Conservation (phyloP, 2,888 invertebrate genomes). For the Synergus japonicus region DNA sequence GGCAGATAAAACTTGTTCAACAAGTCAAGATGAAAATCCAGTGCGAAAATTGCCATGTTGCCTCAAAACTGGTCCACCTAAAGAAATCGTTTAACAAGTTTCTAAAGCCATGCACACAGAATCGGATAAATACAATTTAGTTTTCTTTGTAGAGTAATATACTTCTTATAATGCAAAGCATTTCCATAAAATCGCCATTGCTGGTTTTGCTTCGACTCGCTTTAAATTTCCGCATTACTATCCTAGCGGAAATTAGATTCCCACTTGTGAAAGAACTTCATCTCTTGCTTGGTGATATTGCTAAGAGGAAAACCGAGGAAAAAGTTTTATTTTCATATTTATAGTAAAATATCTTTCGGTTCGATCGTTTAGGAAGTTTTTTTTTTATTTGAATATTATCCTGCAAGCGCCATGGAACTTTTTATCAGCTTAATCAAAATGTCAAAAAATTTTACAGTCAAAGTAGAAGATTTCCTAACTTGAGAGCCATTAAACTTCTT, state of each 20-base stretch:
- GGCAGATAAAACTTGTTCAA: neutral
- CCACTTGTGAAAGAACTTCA: neutral
- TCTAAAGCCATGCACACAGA: neutral
- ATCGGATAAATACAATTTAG: neutral
- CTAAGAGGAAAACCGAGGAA: neutral
- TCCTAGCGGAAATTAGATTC: constrained; percentile 5
- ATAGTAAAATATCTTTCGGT: neutral
- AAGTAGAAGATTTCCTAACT: neutral
- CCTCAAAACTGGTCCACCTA: neutral
- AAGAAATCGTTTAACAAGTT: neutral
- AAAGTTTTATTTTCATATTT: neutral
- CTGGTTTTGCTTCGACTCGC: neutral
- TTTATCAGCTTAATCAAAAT: neutral
- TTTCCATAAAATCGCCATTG: constrained; percentile 5
- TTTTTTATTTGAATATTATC: neutral
- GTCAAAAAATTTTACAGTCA: neutral
- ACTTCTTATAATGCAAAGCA: neutral
- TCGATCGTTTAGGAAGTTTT: neutral
- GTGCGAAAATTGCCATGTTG: neutral
- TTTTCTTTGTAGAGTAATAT: neutral
- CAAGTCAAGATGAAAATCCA: neutral
- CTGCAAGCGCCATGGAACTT: neutral
- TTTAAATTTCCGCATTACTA: neutral
- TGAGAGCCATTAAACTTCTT: neutral
- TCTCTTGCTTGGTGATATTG: neutral